Base-by-base conservation (phyloP, 2,797 vertebrate genomes). In the Rousettus madagascariensis region DNA sequence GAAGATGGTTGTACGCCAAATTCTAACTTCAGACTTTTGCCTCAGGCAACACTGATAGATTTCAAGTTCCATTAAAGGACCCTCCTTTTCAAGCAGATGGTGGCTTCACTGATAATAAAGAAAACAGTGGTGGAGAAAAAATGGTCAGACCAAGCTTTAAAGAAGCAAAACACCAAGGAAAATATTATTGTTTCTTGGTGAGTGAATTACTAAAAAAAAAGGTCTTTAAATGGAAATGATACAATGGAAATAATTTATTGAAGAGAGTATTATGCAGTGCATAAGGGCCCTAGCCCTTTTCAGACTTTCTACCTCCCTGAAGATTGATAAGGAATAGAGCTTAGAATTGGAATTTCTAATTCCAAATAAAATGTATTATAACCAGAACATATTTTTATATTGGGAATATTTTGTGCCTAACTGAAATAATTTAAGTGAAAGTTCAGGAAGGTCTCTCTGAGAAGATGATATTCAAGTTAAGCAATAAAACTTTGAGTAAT, bases 201-300 rank as follows among this genome's bases (percentile, higher is more conserved):
- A 87, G 82, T 91, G 86, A 97, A 83, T 95, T 93, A 96, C 68
- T 79, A 78, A 30, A 49, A 68, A 65, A 79, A 84, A 78, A 75
- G 19, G 19, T 12, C 63, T 74, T 91, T 75, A 89, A 84, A 91
- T 94, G 92, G 66, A 95, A 92, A 51, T 82, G 88, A 94, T 59
- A 94, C 74, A 86, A 71, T 94, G 72, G 53, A 91, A 96, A 95
- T 93, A 90, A 97, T 96, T 97, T 96, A 94, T 95, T 89, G 65
- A 96, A 88, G 20, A 90, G 92, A 95, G 24, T 79, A 69, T 82
- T 94, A 69, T 88, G 82, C 38, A 79, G 41, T 83, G 30, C n/a
- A 86, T 79, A 83, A 46, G 19, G 43, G 13, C 33, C 28, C 33
- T 75, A 87, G 41, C 38, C 90, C 28, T 89, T 92, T 87, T 82